Evolutionary conservation across 53 echinoderm and acorn worm species (phyloP), one percentile per base, ranked within the genome.

Genomic region (Zoroaster sp.): DNA sequence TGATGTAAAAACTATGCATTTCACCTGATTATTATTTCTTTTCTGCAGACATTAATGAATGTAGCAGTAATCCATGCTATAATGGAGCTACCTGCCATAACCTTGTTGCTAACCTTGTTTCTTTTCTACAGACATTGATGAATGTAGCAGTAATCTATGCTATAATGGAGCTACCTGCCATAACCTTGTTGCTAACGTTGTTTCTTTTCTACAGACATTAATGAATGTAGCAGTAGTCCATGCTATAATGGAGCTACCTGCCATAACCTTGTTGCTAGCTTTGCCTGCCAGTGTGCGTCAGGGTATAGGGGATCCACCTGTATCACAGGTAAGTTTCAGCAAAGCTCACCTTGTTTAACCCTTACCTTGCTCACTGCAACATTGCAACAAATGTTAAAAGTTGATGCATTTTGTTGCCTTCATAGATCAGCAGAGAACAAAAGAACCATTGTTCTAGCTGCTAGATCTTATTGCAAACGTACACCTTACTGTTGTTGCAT

Each of bases 261-360:
- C 20, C 6, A 23, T 25, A 4, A 76, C 15, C 20, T 41, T 40
- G 45, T 20, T 14, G 40, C 20, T 76, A 43, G 76, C 43, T 76
- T 44, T 44, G 44, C 40, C 76, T 76, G 76, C 43, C 40, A 76
- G 47, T 76, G 76, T 43, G 32, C 76, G 7, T 76, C 43, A 31
- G 76, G 76, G 11, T 76, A 39, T 40, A 30, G 43, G 7, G 76
- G 76, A 0, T 3, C 39, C 14, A 47, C 23, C 18, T 87, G 87
- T 12, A 0, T 17, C 49, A 73, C 53, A 47, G 18, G 87, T 87
- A 87, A 78, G 20, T 78, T 52, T 53, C 36, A 13, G 17, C 33
- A 17, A n/a, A n/a, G n/a, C n/a, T n/a, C n/a, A n/a, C n/a, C 32
- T 33, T 40, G 21, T 45, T 39, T 28, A 12, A 40, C 25, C n/a